Evolutionary conservation across 2,797 vertebrate species (phyloP), one percentile per base, ranked within the genome.

Genomic region (Melanotaenia boesemani): DNA sequence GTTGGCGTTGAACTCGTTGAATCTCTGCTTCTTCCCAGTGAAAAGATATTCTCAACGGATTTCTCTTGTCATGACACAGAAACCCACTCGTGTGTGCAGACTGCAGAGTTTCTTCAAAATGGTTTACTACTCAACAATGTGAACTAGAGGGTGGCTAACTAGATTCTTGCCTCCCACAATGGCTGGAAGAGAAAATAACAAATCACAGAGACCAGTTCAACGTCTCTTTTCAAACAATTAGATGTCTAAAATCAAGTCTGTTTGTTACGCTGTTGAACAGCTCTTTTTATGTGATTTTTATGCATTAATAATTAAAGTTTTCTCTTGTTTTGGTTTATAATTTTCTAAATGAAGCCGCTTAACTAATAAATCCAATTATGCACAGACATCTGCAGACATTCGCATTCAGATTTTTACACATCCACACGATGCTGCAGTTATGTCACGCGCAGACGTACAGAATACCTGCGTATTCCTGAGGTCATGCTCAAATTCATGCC

Each of bases 31-130:
- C 46, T 39, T 66, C 67, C 55, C 55, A 41, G 65, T 2, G 32
- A 50, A 36, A 41, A 41, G 39, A 41, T 15, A 41, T 41, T 16
- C 66, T 56, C 41, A 0, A 11, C 68, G 55, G 65, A 15, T 50
- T 64, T 76, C 36, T 59, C 48, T 36, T 70, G 52, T 32, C 63
- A 24, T 34, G 66, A 56, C 79, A 80, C 76, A 67, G 57, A 74
- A 61, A 41, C 34, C 6, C 50, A 22, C 52, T 71, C 68, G 8
- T 74, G 63, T 69, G 70, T 60, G 52, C 63, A 30, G 54, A 71
- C 62, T 81, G 71, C 39, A 65, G 39, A 73, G 68, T 79, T 50
- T 55, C 83, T 78, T 82, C 76, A 82, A 66, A 80, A 55, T 54
- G 28, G 1, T 63, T 77, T 7, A 22, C 55, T 66, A 5, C 30